Evolutionary conservation across 2,113 vertebrate genomes (phyloP).

Genomic region (Gavialis gangeticus): DNA sequence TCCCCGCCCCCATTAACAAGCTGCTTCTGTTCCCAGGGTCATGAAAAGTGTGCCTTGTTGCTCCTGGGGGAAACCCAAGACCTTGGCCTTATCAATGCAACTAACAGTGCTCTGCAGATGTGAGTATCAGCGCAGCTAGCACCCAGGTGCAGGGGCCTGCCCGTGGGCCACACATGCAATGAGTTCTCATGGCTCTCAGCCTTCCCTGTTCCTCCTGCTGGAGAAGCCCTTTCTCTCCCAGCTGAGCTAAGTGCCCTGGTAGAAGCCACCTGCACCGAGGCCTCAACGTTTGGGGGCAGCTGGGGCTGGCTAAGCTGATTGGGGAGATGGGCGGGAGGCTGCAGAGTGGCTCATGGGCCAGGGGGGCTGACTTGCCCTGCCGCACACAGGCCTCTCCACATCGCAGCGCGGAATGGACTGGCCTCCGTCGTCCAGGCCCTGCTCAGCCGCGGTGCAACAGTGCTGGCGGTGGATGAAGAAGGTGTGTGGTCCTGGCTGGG

Average conservation of each 20-base stretch:
- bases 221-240: background rate
- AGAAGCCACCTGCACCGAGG: background rate
- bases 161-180: no score
- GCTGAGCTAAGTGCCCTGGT: background rate
- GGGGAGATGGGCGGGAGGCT: no score
- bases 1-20: fast-evolving
- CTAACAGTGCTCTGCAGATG: constrained; percentile 95
- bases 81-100: constrained; percentile 95
- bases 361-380: background rate
- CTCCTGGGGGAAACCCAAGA: constrained; percentile 94
- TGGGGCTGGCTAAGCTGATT: no score
- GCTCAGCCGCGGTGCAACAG: constrained; percentile 94
- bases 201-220: background rate
- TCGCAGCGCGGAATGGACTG: constrained; percentile 95
- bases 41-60: constrained; percentile 98
- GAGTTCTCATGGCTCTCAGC: no score
- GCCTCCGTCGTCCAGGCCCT: constrained; percentile 96
- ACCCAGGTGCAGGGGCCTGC: background rate
- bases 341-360: background rate
- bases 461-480: constrained; percentile 96
- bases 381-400: constrained; percentile 91
- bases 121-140: constrained; percentile 80
- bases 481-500: constrained; percentile 76
- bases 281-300: no score
- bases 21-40: constrained; percentile 82